Conservation (phyloP, 2,113 vertebrate genomes). For the Mustela lutreola region DNA sequence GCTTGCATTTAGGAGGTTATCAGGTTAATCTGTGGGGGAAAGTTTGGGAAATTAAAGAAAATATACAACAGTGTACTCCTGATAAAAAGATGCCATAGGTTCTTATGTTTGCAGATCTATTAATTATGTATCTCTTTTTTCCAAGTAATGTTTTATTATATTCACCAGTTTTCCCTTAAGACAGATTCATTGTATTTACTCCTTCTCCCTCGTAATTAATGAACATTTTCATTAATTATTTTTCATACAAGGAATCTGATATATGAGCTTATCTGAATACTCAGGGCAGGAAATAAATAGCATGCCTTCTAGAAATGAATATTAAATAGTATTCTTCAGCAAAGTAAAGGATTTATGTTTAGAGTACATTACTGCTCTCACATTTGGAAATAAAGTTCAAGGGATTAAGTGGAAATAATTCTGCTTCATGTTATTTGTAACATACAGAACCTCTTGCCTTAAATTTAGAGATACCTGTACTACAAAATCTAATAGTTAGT, state of each 20-base stretch:
- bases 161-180: background rate
- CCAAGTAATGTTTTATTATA: background rate
- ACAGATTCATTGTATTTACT: slow-evolving; percentile 27
- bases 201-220: background rate
- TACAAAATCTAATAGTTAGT: background rate
- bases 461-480: background rate
- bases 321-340: background rate
- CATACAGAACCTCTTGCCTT: background rate
- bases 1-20: background rate
- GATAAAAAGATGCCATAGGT: background rate
- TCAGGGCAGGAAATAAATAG: background rate
- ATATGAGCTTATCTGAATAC: slow-evolving; percentile 12
- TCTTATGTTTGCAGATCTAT: background rate
- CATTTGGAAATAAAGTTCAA: background rate
- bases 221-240: slow-evolving; percentile 16
- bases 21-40: background rate
- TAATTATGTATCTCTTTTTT: background rate
- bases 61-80: background rate
- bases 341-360: slow-evolving; percentile 22
- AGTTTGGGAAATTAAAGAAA: slow-evolving; percentile 6
- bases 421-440: background rate
- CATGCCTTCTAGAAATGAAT: background rate
- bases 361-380: background rate
- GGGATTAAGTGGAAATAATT: background rate
- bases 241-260: slow-evolving; percentile 13